These are phyloP conservation scores for Onychomys torridus DNA, from an alignment of 2,797 vertebrate genomes.

Conservation along the genomic window DNA sequence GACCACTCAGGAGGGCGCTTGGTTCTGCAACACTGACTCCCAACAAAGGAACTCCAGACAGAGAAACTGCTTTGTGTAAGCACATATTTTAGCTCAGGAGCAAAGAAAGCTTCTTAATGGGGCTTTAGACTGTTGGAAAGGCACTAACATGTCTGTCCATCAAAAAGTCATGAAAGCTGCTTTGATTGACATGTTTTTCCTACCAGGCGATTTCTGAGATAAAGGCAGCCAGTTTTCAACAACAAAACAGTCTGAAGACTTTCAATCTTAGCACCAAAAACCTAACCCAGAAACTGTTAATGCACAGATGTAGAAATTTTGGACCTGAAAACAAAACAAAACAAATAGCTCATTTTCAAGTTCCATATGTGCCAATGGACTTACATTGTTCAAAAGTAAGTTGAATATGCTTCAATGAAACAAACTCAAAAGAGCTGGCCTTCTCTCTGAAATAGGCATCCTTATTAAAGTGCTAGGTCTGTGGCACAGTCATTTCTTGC, in stretches of 20 bases:
- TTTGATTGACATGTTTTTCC: conserved; percentile 72
- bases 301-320: conserved; percentile 48
- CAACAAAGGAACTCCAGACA: conserved; percentile 54
- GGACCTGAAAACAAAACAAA: not conserved
- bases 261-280: conserved; percentile 59
- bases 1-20: conserved; percentile 62
- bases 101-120: conserved; percentile 67
- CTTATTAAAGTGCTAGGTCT: not conserved
- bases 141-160: conserved; percentile 46
- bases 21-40: conserved; percentile 75
- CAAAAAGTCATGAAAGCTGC: conserved; percentile 68
- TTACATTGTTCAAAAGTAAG: not conserved
- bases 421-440: not conserved
- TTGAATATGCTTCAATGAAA: not conserved
- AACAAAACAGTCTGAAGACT: conserved; percentile 68
- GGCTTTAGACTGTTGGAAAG: conserved; percentile 68
- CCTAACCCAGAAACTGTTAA: conserved; percentile 41
- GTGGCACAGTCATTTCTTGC: not conserved
- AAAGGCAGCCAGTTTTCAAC: conserved; percentile 77
- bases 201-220: conserved; percentile 71
- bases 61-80: conserved; percentile 77
- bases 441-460: not conserved
- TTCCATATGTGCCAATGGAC: not conserved
- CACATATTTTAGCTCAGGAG: conserved; percentile 62
- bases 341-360: conserved; percentile 23